Evolutionary conservation across 64 coral and sea anemone species (phyloP), one percentile per base, ranked within the genome.

Genomic region (Pachyseris speciosa): DNA sequence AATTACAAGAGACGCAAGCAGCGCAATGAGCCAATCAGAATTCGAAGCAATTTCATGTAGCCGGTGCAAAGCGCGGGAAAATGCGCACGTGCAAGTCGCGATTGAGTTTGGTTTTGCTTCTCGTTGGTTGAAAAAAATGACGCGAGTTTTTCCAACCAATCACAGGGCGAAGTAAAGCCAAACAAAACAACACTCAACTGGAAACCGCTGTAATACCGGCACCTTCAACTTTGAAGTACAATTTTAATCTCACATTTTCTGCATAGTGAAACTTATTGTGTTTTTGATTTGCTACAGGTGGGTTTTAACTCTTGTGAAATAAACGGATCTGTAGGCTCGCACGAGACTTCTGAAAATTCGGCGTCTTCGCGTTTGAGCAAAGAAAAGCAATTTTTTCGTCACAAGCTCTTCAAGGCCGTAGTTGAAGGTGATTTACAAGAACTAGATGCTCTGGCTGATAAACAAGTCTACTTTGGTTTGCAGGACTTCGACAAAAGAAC

Each of bases 401-500:
- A 73, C 4, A 92, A 93, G 72, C 49, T 97, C 1, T 94, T 97
- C 40, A 53, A 88, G 42, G 79, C 80, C 36, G 91, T 61, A 8
- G 64, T 53, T 2, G 64, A 33, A 11, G 95, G 86, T 2, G 90
- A 93, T 30, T 72, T 90, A 24, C 74, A 84, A 48, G 72, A 71
- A 29, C 59, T 97, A 28, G 76, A 97, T 19, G 37, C 33, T n/a
- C 27, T 97, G 47, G 64, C 38, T 25, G 69, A 73, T 8, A 93
- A 90, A 19, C 80, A 59, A 32, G 55, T 78, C 10, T 30, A 52
- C 22, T 93, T 97, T 60, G 80, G 49, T 5, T n/a, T 86, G 47
- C 87, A 97, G 53, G 80, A 94, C 50, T 96, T 97, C 43, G 95
- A 97, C 86, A 89, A 90, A 45, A 86, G 79, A 44, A 97, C 95